These are phyloP conservation scores for Griposia aprilina DNA, from an alignment of 2,888 invertebrate genomes.

Conservation along the genomic window DNA sequence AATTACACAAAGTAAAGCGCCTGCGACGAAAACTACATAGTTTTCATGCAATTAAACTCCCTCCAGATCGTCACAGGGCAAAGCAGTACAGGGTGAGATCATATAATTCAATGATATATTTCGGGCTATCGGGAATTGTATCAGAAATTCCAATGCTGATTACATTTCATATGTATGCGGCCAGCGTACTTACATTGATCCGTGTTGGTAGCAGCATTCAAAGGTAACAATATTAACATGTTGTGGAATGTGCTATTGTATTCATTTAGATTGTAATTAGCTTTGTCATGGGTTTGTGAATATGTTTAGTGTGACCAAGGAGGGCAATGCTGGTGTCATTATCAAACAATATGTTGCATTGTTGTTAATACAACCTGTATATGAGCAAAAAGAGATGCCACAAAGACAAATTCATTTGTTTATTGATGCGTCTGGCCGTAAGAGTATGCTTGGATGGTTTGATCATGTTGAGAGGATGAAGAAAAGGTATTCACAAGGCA, in stretches of 20 bases:
- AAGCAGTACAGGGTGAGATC: not conserved
- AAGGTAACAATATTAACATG: constrained; percentile 40
- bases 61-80: not conserved
- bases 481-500: too few species aligned
- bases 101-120: constrained; percentile 37
- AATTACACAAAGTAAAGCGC: not conserved
- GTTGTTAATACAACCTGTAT: not conserved
- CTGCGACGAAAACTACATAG: not conserved
- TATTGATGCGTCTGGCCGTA: not conserved
- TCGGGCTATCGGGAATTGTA: constrained; percentile 29
- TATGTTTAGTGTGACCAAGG: constrained; percentile 3
- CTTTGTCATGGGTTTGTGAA: constrained; percentile 2
- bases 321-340: not conserved
- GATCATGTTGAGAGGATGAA: too few species aligned
- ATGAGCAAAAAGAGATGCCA: not conserved
- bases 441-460: too few species aligned
- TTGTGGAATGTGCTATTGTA: constrained; percentile 47
- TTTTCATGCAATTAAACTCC: not conserved
- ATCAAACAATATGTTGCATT: not conserved
- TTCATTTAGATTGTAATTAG: constrained; percentile 45
- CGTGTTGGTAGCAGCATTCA: constrained; percentile 28
- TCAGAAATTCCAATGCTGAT: constrained; percentile 47
- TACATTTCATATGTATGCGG: constrained; percentile 48
- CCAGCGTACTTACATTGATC: constrained; percentile 20
- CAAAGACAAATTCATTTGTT: not conserved